Evolutionary conservation across 2,888 invertebrate genomes (phyloP).

Genomic region (Halocaridina rubra): DNA sequence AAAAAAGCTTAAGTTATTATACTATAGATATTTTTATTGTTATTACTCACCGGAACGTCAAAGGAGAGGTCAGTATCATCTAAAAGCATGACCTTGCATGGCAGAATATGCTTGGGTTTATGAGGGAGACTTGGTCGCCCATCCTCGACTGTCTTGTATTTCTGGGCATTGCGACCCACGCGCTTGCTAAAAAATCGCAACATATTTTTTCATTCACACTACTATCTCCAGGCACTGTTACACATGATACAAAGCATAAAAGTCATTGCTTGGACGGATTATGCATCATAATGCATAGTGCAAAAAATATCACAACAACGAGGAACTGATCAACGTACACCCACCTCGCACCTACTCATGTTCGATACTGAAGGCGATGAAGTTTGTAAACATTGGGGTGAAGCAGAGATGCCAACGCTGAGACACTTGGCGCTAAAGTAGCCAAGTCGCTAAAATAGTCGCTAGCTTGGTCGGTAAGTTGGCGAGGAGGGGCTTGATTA

Average conservation of each 20-base stretch:
- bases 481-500: too few relatives aligned
- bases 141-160: slow-evolving; percentile 53
- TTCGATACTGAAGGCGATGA: slow-evolving; percentile 26
- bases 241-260: neutral
- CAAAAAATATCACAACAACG: slow-evolving; percentile 14
- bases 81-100: slow-evolving; percentile 58
- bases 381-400: too few relatives aligned
- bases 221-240: neutral
- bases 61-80: slow-evolving; percentile 56
- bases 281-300: too few relatives aligned
- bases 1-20: too few relatives aligned
- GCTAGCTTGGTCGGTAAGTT: too few relatives aligned
- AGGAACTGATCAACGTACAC: neutral
- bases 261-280: slow-evolving; percentile 14
- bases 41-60: slow-evolving; percentile 58
- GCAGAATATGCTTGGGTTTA: slow-evolving; percentile 49
- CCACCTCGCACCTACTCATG: slow-evolving; percentile 15
- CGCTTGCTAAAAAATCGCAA: slow-evolving; percentile 57
- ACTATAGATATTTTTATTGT: too few relatives aligned
- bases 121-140: neutral
- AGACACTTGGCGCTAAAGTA: too few relatives aligned
- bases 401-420: too few relatives aligned
- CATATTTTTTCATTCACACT: slow-evolving; percentile 15
- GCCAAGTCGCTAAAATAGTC: too few relatives aligned
- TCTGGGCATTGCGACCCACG: slow-evolving; percentile 54